Percentiles rank a stretch among this genome's conserved stretches.
Evolutionary conservation across 1,140 invertebrate species (phyloP).

Genomic region (Nasonia longicornis): DNA sequence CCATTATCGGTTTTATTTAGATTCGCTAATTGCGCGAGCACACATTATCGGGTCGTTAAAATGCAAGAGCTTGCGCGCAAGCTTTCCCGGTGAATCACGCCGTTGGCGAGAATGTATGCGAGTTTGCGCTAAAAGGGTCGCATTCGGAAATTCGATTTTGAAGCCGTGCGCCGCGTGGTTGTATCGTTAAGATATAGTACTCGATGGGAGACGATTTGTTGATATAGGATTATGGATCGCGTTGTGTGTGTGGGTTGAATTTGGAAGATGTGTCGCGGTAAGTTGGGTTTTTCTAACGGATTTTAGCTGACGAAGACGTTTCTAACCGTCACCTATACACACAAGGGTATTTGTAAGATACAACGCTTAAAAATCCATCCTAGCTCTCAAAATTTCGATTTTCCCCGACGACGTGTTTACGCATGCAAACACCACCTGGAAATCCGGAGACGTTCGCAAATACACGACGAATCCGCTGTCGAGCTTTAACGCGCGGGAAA

Average conservation of each 20-base stretch:
- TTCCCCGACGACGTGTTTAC: not conserved
- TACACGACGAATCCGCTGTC: not conserved
- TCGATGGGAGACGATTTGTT: not conserved
- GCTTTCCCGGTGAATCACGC: not conserved
- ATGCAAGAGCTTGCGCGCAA: not conserved
- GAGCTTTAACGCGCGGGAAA: not conserved
- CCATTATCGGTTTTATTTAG: not conserved
- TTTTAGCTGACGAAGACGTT: too few relatives aligned
- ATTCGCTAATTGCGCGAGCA: not conserved
- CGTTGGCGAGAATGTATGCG: not conserved
- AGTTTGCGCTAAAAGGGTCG: not conserved
- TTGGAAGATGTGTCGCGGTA: too few relatives aligned
- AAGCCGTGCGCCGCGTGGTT: not conserved
- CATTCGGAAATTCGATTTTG: not conserved
- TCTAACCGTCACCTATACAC: too few relatives aligned
- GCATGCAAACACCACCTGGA: not conserved
- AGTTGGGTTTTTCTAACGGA: too few relatives aligned
- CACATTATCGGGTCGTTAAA: constrained; percentile 1
- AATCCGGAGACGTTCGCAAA: not conserved
- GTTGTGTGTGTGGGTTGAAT: too few relatives aligned
- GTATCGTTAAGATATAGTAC: not conserved
- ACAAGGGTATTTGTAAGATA: too few relatives aligned
- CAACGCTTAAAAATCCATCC: too few relatives aligned
- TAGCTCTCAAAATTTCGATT: not conserved
- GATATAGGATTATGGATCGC: too few relatives aligned